Conservation (phyloP, 2,797 vertebrate genomes). For the Yasuhikotakia modesta region DNA sequence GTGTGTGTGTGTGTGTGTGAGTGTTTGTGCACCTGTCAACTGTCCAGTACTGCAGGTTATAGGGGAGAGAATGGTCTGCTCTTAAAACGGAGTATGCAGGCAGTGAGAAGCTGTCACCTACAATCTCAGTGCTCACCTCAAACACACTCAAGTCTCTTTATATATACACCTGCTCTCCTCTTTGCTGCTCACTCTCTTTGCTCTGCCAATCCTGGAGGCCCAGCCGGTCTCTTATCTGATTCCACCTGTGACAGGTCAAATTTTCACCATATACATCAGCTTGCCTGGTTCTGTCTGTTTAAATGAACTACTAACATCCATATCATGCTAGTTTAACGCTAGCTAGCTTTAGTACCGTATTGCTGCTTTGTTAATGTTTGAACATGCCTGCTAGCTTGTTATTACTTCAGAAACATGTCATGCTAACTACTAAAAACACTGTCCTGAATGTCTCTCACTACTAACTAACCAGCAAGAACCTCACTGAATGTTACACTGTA, state of each 20-base stretch:
- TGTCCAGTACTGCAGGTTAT: constrained; percentile 43
- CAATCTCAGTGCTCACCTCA: constrained; percentile 46
- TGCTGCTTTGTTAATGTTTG: background rate
- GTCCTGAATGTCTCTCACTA: background rate
- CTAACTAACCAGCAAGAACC: constrained; percentile 20
- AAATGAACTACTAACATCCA: constrained; percentile 12
- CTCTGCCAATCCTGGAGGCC: constrained; percentile 31
- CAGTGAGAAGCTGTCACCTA: constrained; percentile 46
- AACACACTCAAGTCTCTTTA: constrained; percentile 40
- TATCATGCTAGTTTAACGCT: background rate
- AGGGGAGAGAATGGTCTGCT: constrained; percentile 21
- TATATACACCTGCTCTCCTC: constrained; percentile 28
- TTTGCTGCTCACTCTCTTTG: constrained; percentile 38
- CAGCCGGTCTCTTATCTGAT: constrained; percentile 12
- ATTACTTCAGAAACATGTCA: background rate
- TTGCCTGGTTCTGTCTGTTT: background rate
- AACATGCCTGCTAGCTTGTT: background rate
- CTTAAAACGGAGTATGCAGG: constrained; percentile 40
- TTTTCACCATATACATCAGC: background rate
- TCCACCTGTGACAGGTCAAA: constrained; percentile 21
- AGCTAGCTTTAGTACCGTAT: background rate
- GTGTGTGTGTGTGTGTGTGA: constrained; percentile 34
- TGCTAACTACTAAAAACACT: background rate
- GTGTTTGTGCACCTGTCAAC: constrained; percentile 37
- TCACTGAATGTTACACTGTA: constrained; percentile 10